Evolutionary conservation across 2,888 invertebrate genomes (phyloP), one percentile per base, ranked within the genome.

Genomic region (Troides helena): DNA sequence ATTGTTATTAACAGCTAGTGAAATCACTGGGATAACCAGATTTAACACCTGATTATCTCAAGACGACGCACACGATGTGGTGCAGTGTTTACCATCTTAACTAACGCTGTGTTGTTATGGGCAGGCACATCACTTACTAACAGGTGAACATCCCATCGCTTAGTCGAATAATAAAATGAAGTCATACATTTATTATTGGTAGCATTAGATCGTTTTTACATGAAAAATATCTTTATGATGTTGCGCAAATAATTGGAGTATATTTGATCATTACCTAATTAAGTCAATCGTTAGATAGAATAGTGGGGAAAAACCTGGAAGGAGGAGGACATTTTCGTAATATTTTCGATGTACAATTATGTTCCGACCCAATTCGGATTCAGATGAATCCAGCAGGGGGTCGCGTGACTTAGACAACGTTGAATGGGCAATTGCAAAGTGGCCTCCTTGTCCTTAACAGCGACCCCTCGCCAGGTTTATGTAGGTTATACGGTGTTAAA

Each of bases 331-430:
- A 14, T 50, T 50, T 50, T 4, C 17, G 50, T 50, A 50, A 14
- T 14, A 50, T 50, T 50, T 50, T 50, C 50, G 50, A 14, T 18
- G 17, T 50, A 50, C 17, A 17, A 14, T 50, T 12, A 5, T 62
- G 21, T 17, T n/a, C 56, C n/a, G 53, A 30, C 53, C 18, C 53
- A 53, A 23, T 63, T 63, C 53, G 46, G 18, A 43, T 46, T 25
- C 8, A 61, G 53, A 12, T 56, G 46, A 25, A 6, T 43, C 5
- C 57, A 30, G 25, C 43, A 36, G 62, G 67, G 66, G 56, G 57
- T 62, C 6, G 39, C 62, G 6, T 67, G 67, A 62, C 43, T 12
- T 7, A 62, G 67, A 67, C 62, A 67, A 39, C 57, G 10, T 23
- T 56, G 57, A 53, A 62, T 39, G 53, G 39, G 43, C 57, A 57